Conservation (phyloP, 2,888 invertebrate genomes). For the Caenorhabditis zanzibari region DNA sequence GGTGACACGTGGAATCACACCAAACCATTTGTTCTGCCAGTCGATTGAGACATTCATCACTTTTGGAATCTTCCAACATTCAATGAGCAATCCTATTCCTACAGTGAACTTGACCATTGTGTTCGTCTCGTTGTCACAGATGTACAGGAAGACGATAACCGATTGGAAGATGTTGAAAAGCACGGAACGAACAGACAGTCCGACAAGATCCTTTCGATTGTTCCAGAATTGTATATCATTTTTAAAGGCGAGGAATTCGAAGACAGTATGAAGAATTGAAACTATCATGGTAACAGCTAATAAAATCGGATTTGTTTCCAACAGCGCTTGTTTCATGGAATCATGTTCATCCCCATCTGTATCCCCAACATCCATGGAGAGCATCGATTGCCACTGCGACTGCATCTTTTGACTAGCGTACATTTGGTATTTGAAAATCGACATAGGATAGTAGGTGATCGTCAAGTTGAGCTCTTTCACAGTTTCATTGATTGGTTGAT, state of each 20-base stretch:
- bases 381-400: conserved; percentile 79
- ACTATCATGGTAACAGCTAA: conserved; percentile 92
- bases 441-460: conserved; percentile 89
- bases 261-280: conserved; percentile 96
- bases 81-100: conserved; percentile 94
- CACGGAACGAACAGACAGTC: conserved; percentile 95
- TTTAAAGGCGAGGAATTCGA: conserved; percentile 98
- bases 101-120: conserved; percentile 94
- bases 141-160: conserved; percentile 95
- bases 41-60: conserved; percentile 69
- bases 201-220: conserved; percentile 95
- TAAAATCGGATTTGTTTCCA: conserved; percentile 97
- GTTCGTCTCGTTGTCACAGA: conserved; percentile 98
- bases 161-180: conserved; percentile 99
- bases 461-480: conserved; percentile 85
- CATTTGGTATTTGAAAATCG: conserved; percentile 97
- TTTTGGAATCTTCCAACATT: conserved; percentile 99
- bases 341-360: conserved; percentile 87
- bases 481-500: conserved; percentile 91
- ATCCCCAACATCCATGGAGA: conserved; percentile 85
- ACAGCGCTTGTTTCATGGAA: conserved; percentile 89
- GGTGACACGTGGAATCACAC: conserved; percentile 89
- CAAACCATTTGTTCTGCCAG: conserved; percentile 87
- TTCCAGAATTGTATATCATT: conserved; percentile 99
- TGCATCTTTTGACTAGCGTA: conserved; percentile 92